phyloP scores from a whole-genome alignment of 1,140 invertebrate species.

The Drosophila pruinosa region DNA sequence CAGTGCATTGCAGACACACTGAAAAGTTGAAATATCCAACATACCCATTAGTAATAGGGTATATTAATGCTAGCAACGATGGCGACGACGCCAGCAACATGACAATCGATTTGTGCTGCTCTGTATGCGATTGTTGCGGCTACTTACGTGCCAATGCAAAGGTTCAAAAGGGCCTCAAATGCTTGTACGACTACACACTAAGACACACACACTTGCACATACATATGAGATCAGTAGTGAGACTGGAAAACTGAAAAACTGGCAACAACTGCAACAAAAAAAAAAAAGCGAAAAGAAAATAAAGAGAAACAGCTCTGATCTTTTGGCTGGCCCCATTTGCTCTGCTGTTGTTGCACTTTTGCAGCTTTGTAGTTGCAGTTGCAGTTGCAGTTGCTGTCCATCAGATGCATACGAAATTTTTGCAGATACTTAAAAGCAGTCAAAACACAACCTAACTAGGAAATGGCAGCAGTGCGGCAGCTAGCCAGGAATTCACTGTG shows the following conservation, averaged over 20 bases:
- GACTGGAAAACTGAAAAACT: conserved; percentile 17
- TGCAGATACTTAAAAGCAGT: conserved; percentile 73
- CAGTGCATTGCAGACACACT: no score
- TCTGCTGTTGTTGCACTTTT: conserved; percentile 50
- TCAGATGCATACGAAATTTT: conserved; percentile 79
- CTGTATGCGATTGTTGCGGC: conserved; percentile 66
- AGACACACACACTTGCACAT: conserved; percentile 23
- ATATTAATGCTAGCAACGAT: conserved; percentile 21
- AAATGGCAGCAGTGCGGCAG: conserved; percentile 60
- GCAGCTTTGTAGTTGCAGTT: conserved; percentile 25
- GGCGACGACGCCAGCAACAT: conserved; percentile 52
- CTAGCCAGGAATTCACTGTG: conserved; percentile 50
- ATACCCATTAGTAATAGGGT: conserved; percentile 5
- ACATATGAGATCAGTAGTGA: conserved; percentile 11
- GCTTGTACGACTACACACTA: conserved; percentile 5
- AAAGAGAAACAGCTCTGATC: conserved; percentile 57
- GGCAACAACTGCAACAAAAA: neutral
- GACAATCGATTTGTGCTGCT: conserved; percentile 73
- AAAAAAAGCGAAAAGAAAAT: conserved; percentile 9
- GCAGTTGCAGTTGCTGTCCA: conserved; percentile 66
- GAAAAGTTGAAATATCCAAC: neutral
- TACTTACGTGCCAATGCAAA: conserved; percentile 72
- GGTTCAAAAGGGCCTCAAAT: conserved; percentile 68
- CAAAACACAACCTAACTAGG: conserved; percentile 72
- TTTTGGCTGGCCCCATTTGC: conserved; percentile 64